Evolutionary conservation across 2,797 vertebrate species (phyloP), one percentile per base, ranked within the genome.

Genomic region (Natrix natrix): DNA sequence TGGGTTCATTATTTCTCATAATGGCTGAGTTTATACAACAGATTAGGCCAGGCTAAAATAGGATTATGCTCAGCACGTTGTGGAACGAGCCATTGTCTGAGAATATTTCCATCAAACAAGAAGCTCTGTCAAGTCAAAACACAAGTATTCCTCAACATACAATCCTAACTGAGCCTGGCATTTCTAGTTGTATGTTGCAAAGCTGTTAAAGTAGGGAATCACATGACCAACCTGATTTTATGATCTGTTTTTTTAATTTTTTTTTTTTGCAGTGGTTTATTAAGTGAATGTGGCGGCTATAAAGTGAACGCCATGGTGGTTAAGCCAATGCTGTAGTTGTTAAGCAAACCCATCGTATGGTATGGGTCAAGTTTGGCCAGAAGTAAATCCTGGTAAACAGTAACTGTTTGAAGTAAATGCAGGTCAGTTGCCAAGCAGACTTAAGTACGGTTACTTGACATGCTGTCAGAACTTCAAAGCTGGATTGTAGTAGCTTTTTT

Each of bases 391-490:
- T 69, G n/a, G 6, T 17, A 69, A 69, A 69, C 14, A 20, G 32
- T 74, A 32, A 74, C 32, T 74, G 32, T 37, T 37, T 37, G 32
- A 37, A 37, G 20, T 74, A 37, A 74, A 74, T 20, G 7, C 14
- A 74, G 66, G 14, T 14, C 66, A 17, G 69, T 74, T 74, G n/a
- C n/a, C 69, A 74, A 74, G 69, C 16, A 74, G 3, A 7, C 69
- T 37, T 37, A 37, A 3, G 14, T 37, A 16, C 2, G 0, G 3
- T 32, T 32, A 17, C 2, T 32, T 0, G 14, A 8, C n/a, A 32
- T 8, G 66, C 66, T 2, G 7, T 37, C 16, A 74, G 7, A 74
- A 74, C 32, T 37, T 74, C 69, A 32, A 74, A 74, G 37, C 7
- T 37, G 32, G 69, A 17, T 74, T 74, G 7, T 32, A 74, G 37